Conservation (phyloP, 2,888 invertebrate species). For the Hedychridium roseum region DNA sequence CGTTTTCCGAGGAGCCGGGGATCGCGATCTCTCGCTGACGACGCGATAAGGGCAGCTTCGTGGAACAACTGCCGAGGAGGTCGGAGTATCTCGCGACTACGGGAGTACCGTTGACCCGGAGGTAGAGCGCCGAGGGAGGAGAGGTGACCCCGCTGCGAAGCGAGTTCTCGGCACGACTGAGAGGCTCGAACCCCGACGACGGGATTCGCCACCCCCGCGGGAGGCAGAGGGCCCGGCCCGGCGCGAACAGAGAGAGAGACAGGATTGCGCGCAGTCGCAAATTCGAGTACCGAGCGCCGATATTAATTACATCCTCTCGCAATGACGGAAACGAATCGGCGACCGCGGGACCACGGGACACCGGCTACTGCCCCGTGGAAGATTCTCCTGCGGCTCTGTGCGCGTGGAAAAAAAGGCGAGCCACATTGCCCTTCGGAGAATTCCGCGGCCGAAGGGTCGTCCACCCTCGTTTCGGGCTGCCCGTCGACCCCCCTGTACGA, state of each 20-base stretch:
- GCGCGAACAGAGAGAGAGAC: constrained; percentile 27
- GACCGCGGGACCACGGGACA: constrained; percentile 17
- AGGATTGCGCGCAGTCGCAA: constrained; percentile 52
- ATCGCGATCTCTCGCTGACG: background rate
- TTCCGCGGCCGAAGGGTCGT: constrained; percentile 1
- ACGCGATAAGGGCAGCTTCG: no score
- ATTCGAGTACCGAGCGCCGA: constrained; percentile 38
- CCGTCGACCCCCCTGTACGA: no score
- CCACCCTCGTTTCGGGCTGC: no score
- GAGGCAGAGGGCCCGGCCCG: constrained; percentile 30
- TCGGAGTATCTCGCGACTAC: background rate
- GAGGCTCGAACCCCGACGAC: constrained; percentile 50
- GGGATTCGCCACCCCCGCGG: constrained; percentile 46
- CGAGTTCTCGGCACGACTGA: constrained; percentile 59
- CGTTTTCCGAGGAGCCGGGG: no score
- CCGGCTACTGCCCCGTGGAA: no score
- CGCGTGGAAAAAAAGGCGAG: no score
- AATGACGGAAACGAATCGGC: constrained; percentile 33
- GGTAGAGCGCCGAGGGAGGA: constrained; percentile 20
- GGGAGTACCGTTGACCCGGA: background rate
- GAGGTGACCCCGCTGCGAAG: constrained; percentile 52
- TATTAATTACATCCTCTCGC: constrained; percentile 46
- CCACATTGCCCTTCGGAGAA: no score
- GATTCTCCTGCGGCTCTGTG: background rate
- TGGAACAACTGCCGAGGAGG: no score